Evolutionary conservation across 2,113 vertebrate genomes (phyloP).

Genomic region (Macrotis lagotis): DNA sequence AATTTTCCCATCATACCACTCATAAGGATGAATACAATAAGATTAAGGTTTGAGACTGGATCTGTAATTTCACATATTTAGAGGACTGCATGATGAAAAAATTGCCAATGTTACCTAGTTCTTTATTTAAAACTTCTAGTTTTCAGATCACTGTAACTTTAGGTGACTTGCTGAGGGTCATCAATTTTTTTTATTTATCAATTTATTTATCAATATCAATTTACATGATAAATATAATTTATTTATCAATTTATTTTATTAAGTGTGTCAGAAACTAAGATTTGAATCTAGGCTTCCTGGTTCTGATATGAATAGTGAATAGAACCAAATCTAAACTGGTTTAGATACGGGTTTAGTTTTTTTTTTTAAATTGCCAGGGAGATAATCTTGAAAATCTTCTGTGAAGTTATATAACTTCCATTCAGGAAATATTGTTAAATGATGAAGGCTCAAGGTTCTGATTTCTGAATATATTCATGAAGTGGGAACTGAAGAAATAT

Average conservation of each 20-base stretch:
- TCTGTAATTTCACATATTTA: too few species aligned
- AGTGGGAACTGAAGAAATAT: constrained; percentile 22
- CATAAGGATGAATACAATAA: neutral
- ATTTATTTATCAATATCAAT: too few species aligned
- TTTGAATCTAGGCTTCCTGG: neutral
- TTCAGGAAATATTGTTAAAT: constrained; percentile 40
- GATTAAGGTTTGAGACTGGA: neutral
- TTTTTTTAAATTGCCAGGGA: neutral
- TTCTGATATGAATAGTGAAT: neutral
- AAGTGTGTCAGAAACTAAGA: neutral
- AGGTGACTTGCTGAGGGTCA: neutral
- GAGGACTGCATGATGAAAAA: neutral
- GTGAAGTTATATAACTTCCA: constrained; percentile 40
- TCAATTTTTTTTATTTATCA: too few species aligned
- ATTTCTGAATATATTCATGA: constrained; percentile 33
- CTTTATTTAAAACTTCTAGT: neutral
- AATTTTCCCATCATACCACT: neutral
- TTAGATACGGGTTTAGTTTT: neutral
- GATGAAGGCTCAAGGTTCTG: constrained; percentile 43
- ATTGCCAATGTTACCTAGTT: neutral
- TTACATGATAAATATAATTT: too few species aligned
- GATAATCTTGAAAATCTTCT: constrained; percentile 35
- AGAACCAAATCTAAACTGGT: neutral
- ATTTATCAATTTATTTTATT: too few species aligned
- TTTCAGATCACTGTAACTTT: neutral